These are phyloP conservation scores for Amaurobius ferox DNA, from an alignment of 2,888 invertebrate genomes.

Conservation along the genomic window DNA sequence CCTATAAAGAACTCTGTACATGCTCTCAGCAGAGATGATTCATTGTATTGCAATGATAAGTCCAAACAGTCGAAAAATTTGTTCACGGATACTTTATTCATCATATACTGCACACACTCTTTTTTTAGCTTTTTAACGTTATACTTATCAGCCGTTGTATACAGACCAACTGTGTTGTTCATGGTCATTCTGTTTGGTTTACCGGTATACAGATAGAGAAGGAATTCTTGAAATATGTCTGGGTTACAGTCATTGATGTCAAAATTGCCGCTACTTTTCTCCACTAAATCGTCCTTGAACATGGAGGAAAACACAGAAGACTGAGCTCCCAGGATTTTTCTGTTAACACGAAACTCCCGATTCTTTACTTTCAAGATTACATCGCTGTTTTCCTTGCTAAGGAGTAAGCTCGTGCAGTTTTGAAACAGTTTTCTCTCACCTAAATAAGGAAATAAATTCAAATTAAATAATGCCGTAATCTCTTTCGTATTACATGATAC, in stretches of 20 bases:
- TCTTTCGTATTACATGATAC: too few relatives aligned
- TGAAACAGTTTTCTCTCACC: too few relatives aligned
- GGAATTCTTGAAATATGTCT: not conserved
- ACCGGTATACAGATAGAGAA: not conserved
- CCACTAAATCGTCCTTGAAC: not conserved
- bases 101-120: not conserved
- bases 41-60: not conserved
- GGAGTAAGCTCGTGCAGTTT: not conserved
- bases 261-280: not conserved
- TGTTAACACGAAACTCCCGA: not conserved
- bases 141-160: not conserved
- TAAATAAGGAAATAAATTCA: too few relatives aligned
- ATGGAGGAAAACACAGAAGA: not conserved
- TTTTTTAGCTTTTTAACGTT: not conserved
- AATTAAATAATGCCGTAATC: too few relatives aligned
- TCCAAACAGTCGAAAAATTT: not conserved
- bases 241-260: not conserved
- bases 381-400: not conserved
- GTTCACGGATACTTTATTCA: not conserved
- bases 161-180: not conserved
- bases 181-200: not conserved
- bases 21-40: not conserved
- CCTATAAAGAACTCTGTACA: not conserved
- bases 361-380: not conserved
- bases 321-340: not conserved